A percentile compares a stretch with the other conserved stretches of the same genome.
These are phyloP conservation scores for Psix sp. DNA, from an alignment of 1,140 invertebrate species.

Conservation along the genomic window DNA sequence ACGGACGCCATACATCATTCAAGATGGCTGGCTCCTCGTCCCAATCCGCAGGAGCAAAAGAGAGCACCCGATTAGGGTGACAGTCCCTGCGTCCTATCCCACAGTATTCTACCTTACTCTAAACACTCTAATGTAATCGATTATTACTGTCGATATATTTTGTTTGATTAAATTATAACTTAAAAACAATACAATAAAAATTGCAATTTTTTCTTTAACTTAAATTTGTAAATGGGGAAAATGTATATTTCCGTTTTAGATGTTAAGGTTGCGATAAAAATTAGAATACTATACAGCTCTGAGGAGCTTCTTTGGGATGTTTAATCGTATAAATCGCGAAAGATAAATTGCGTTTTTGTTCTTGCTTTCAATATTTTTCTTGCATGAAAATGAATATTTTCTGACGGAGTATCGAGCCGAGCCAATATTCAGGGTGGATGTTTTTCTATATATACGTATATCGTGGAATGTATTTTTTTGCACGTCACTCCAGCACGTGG, in stretches of 20 bases:
- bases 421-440: constrained; percentile 58
- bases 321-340: constrained; percentile 29
- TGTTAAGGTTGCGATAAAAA: too few relatives aligned
- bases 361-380: constrained; percentile 51
- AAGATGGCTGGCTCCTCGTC: constrained; percentile 74
- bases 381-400: constrained; percentile 58
- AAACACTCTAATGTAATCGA: constrained; percentile 51
- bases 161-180: not conserved
- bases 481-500: constrained; percentile 70
- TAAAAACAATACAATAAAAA: too few relatives aligned
- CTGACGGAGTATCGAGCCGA: constrained; percentile 48
- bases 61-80: constrained; percentile 53
- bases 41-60: constrained; percentile 44
- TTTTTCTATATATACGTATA: constrained; percentile 49
- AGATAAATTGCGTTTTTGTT: constrained; percentile 50
- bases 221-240: too few relatives aligned
- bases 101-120: constrained; percentile 54
- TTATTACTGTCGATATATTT: constrained; percentile 42
- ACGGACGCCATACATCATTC: constrained; percentile 78
- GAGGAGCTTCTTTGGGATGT: constrained; percentile 7
- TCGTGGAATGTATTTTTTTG: constrained; percentile 69
- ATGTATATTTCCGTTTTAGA: too few relatives aligned
- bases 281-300: too few relatives aligned
- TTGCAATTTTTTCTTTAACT: too few relatives aligned
- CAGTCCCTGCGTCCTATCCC: constrained; percentile 40